These are phyloP conservation scores for Carcinoscorpius rotundicauda DNA, from an alignment of 1,140 invertebrate species.

Conservation along the genomic window DNA sequence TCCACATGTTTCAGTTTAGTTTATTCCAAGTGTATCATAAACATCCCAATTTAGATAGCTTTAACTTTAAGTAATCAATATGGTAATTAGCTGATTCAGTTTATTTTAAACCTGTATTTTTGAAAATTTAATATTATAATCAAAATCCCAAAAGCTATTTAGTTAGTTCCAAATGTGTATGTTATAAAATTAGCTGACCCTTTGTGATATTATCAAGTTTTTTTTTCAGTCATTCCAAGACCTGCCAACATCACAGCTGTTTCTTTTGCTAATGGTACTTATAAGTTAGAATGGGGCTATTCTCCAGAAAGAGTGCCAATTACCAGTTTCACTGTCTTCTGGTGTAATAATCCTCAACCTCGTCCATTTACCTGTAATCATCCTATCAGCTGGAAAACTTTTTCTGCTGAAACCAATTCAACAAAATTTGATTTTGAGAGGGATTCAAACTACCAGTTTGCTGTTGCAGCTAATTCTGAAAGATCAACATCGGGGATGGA, in stretches of 20 bases:
- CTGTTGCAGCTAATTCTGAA: constrained; percentile 7
- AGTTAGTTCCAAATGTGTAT: no score
- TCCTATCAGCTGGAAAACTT: constrained; percentile 12
- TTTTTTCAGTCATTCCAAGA: constrained; percentile 7
- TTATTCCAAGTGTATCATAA: neutral
- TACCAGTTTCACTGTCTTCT: constrained; percentile 14
- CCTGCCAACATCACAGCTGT: constrained; percentile 13
- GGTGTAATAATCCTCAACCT: constrained; percentile 13
- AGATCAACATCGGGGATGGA: constrained; percentile 16
- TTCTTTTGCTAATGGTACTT: constrained; percentile 13
- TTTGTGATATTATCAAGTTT: neutral
- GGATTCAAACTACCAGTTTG: constrained; percentile 13
- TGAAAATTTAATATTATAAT: no score
- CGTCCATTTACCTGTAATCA: constrained; percentile 9
- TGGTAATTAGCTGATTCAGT: neutral
- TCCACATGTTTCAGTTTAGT: no score
- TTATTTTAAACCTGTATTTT: neutral
- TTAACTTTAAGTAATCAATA: neutral
- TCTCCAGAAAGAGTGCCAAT: neutral
- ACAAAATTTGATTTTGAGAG: constrained; percentile 2
- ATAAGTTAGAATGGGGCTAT: constrained; percentile 13
- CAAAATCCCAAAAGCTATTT: no score
- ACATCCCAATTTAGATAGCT: neutral
- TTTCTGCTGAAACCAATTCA: neutral
- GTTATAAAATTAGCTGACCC: no score